Percentiles rank a stretch among this genome's conserved stretches.
Evolutionary conservation across 2,888 invertebrate species (phyloP).

Genomic region (Synergus itoensis): DNA sequence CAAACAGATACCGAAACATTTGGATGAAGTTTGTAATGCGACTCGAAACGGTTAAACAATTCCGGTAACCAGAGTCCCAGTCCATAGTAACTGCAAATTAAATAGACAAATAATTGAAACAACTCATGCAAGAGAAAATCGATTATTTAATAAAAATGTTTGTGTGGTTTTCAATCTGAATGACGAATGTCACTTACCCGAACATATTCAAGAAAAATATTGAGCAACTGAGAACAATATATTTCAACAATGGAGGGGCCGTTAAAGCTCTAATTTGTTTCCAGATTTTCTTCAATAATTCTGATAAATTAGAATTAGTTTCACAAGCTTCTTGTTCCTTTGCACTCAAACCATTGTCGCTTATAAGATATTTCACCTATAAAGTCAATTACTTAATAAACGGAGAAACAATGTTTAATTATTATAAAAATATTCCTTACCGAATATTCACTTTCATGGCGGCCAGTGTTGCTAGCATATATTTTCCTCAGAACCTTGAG

Average conservation of each 20-base stretch:
- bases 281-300: slow-evolving; percentile 79
- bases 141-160: not conserved
- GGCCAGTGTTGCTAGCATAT: slow-evolving; percentile 81
- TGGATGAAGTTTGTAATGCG: slow-evolving; percentile 76
- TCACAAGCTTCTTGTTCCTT: slow-evolving; percentile 45
- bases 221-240: slow-evolving; percentile 81
- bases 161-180: not conserved
- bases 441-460: slow-evolving; percentile 79
- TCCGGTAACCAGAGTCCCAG: slow-evolving; percentile 89
- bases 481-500: slow-evolving; percentile 82
- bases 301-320: slow-evolving; percentile 54
- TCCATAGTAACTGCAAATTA: slow-evolving; percentile 82
- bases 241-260: slow-evolving; percentile 79
- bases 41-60: slow-evolving; percentile 82
- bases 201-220: slow-evolving; percentile 85
- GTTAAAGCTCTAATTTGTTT: slow-evolving; percentile 81
- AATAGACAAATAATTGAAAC: slow-evolving; percentile 1
- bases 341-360: slow-evolving; percentile 6
- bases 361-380: slow-evolving; percentile 28
- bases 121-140: not conserved
- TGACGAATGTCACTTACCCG: slow-evolving; percentile 78
- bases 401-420: not conserved
- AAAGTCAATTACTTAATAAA: not conserved
- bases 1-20: slow-evolving; percentile 79
- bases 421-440: slow-evolving; percentile 68